Base-by-base conservation (phyloP, 2,113 vertebrate species). In the Oreochromis niloticus region DNA sequence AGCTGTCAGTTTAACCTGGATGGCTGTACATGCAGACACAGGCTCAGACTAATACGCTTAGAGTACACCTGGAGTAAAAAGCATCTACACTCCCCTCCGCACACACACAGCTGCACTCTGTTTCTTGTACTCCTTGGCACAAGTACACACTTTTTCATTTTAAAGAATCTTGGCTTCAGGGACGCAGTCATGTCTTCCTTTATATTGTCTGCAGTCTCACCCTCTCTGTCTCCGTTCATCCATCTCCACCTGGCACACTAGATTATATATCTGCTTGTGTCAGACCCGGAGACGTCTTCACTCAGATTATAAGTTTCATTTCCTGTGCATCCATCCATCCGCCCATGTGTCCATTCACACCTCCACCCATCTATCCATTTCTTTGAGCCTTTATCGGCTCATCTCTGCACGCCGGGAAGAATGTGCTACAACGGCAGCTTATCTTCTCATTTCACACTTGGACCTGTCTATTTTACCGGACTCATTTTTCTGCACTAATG, bases 261-360 rank as follows among this genome's bases (percentile, higher is more conserved):
- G 85, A 92, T 93, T 85, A 89, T 88, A 90, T 88, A 91, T 92
- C 87, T 85, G 84, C 88, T 90, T 73, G 1, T 89, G 91, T 95
- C 94, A 89, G 82, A 52, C 63, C 32, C 2, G 11, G 86, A 89
- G 85, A 95, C 55, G 79, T 94, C 93, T 93, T 93, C 84, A 94
- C 89, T 85, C 43, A 7, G 61, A 43, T 91, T 89, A 80, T 89
- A 80, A 88, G 54, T 92, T 90, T 91, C 82, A 91, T 93, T 93
- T 94, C 88, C 91, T 68, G 83, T 81, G 89, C 84, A 52, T 89
- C 88, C 92, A 59, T 93, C 90, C 89, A 61, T 56, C 71, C 86
- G 3, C 3, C 14, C 75, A 27, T 80, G 56, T 73, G 14, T 86
- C 86, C 82, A 48, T 79, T 85, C 22, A 56, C 63, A 54, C 88